Evolutionary conservation across 2,797 vertebrate species (phyloP).

Genomic region (Heliangelus exortis): DNA sequence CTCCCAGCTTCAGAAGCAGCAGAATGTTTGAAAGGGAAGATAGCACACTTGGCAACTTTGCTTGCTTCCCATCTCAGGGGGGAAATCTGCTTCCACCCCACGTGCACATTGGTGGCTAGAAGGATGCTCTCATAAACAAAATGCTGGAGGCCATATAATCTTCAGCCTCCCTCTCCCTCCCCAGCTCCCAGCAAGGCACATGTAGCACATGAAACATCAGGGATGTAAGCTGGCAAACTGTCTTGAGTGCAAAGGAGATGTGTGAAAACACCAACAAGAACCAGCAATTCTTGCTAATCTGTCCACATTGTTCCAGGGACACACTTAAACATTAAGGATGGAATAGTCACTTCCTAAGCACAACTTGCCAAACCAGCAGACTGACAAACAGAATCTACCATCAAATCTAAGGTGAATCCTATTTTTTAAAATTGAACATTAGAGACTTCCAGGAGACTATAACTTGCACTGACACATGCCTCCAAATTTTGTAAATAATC

Average conservation of each 20-base stretch:
- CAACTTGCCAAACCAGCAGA: neutral
- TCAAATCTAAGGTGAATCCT: neutral
- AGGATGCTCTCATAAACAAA: slow-evolving; percentile 16
- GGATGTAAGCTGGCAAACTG: neutral
- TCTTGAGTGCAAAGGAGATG: neutral
- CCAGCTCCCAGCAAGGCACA: neutral
- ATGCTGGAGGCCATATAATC: neutral
- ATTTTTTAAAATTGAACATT: neutral
- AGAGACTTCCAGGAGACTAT: neutral
- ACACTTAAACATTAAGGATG: neutral
- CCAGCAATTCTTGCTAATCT: neutral
- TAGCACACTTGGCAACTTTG: neutral
- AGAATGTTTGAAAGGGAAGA: neutral
- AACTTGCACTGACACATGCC: neutral
- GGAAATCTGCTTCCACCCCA: neutral
- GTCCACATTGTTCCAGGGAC: neutral
- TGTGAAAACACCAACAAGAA: neutral
- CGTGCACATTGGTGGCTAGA: neutral
- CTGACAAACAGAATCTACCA: neutral
- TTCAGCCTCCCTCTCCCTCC: neutral
- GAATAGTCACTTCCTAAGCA: neutral
- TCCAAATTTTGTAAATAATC: slow-evolving; percentile 44
- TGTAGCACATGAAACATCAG: neutral
- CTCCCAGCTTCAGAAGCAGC: neutral
- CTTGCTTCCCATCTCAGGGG: neutral